Evolutionary conservation across 2,888 invertebrate species (phyloP), one percentile per base, ranked within the genome.

Genomic region (Eucriotettix oculatus): DNA sequence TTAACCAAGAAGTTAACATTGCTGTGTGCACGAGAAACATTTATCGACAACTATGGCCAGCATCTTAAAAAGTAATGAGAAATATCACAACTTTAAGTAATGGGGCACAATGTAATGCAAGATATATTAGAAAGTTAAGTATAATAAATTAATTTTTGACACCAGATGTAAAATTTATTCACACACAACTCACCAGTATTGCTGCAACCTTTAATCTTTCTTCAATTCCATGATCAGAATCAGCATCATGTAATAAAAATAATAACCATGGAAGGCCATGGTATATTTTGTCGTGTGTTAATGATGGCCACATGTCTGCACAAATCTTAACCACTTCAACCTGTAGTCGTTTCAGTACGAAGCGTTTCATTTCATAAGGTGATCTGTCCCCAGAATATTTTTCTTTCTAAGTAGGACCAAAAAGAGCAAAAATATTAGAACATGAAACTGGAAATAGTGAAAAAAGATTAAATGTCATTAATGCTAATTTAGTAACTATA

Each of bases 191-290:
- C 74, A 88, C 89, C 77, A 92, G 77, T 72, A 83, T 84, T 58
- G 84, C 84, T 56, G 87, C 83, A 44, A 90, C 74, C 72, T 88
- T 87, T 3, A 78, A 74, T 52, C 80, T 72, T 1, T 78, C 78
- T 65, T 78, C 76, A 12, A 72, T 72, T 56, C 79, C 78, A 14
- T 83, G 73, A 67, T 82, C 82, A 62, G 73, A 74, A 58, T 66
- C 67, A 1, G 55, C 53, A 41, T 41, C 55, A 70, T 68, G 75
- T 75, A 78, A 85, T 69, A 74, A 80, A 67, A 80, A 78, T 61
- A 83, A 69, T 54, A 83, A 69, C 81, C 82, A 83, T 10, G 80
- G 77, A 56, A 65, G 62, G 59, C 68, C 65, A 61, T 66, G 60
- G 16, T 63, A 65, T 61, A 41, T 43, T 11, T 54, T 12, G 16